Evolutionary conservation across 2,797 vertebrate genomes (phyloP), one percentile per base, ranked within the genome.

Genomic region (Petrocephalus sullivani): DNA sequence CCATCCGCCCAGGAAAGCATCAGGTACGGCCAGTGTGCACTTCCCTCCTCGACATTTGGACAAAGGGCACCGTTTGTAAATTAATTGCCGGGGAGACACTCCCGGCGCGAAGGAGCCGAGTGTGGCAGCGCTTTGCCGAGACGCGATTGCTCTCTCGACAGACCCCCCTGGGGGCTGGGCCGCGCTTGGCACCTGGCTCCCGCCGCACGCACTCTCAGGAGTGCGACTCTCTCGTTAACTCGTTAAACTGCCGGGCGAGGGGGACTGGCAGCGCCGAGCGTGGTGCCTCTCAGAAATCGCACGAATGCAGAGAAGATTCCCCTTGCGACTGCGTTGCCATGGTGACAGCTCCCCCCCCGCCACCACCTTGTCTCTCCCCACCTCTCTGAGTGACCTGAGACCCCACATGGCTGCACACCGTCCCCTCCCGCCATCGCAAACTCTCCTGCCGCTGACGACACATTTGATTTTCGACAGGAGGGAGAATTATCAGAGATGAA

Each of bases 11-110:
- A 41, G 33, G 33, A 41, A 3, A 54, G 33, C 16, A 49, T 10
- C 57, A 61, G 14, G 57, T 41, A 9, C 0, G 56, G 16, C 19
- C 19, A 4, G 14, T 21, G 16, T 8, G 14, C 19, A 46, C 51
- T 85, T 87, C 51, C 85, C 37, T 85, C 60, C 49, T 75, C 89
- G 86, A 86, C 88, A 86, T 88, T 88, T 89, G 23, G 61, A 75
- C 86, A 87, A 89, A 89, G 83, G 75, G 83, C 89, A 61, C 87
- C 83, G 84, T 58, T 87, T 85, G 19, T 67, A 67, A 84, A 28
- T 51, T 56, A 75, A 85, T n/a, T 64, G 51, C 64, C 5, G 54
- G 56, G 57, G 51, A 56, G 82, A 51, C 33, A 0, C 28, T 49
- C 14, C 61, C 3, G 1, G 82, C 41, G 53, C 82, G 67, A 75